phyloP scores from a whole-genome alignment of 2,888 invertebrate species.

The Morpho helenor region DNA sequence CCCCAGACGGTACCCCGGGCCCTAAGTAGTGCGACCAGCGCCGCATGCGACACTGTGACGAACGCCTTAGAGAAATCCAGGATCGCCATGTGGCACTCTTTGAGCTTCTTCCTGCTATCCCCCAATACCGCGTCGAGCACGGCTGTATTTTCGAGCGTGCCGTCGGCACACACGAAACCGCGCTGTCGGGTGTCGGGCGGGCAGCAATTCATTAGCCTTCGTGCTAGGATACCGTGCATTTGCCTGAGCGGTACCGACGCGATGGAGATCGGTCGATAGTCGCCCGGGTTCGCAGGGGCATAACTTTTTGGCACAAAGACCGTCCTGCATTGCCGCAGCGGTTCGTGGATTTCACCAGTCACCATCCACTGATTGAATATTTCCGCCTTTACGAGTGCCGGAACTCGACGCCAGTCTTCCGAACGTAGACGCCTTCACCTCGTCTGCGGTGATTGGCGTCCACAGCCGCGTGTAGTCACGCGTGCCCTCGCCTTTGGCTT shows the following conservation, averaged over 20 bases:
- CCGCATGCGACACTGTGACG: conserved; percentile 42
- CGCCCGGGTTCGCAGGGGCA: conserved; percentile 28
- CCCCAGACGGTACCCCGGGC: conserved; percentile 38
- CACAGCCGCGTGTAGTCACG: conserved; percentile 12
- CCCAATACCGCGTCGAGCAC: conserved; percentile 35
- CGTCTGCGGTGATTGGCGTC: conserved; percentile 23
- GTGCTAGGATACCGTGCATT: too few species aligned
- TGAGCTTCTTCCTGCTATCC: conserved; percentile 27
- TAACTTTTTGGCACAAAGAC: conserved; percentile 31
- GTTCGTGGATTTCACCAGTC: conserved; percentile 19
- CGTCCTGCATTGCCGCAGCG: conserved; percentile 27
- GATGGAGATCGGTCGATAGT: conserved; percentile 35
- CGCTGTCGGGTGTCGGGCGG: too few species aligned
- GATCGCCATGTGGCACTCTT: conserved; percentile 45
- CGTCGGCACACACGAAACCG: conserved; percentile 42
- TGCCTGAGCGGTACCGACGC: conserved; percentile 34
- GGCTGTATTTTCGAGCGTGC: conserved; percentile 42
- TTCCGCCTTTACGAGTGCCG: conserved; percentile 16
- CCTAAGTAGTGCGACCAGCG: conserved; percentile 29
- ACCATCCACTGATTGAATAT: conserved; percentile 23
- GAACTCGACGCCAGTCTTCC: conserved; percentile 25
- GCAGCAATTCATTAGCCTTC: too few species aligned
- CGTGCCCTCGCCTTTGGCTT: conserved; percentile 6
- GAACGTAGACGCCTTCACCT: conserved; percentile 25
- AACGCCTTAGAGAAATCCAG: conserved; percentile 60